phyloP scores from a whole-genome alignment of 2,797 vertebrate species.

The Epinephelus malabaricus region DNA sequence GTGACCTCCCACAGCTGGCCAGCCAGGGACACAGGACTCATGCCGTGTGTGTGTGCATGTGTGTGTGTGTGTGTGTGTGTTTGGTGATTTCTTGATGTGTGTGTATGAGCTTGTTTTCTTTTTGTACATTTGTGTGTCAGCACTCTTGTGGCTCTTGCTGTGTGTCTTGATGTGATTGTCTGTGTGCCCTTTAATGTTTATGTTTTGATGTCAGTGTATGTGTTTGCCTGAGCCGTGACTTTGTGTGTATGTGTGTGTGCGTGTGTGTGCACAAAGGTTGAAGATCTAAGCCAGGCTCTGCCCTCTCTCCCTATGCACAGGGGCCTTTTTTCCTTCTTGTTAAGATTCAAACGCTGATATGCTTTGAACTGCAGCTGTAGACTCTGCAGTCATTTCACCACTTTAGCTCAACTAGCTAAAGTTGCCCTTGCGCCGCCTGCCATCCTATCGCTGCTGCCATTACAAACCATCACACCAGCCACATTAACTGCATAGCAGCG shows the following conservation, averaged over 20 bases:
- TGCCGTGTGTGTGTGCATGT: slow-evolving; percentile 47
- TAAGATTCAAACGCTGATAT: slow-evolving; percentile 83
- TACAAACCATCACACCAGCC: slow-evolving; percentile 51
- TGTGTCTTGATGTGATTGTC: slow-evolving; percentile 83
- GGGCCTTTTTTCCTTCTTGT: slow-evolving; percentile 80
- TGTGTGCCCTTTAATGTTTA: slow-evolving; percentile 81
- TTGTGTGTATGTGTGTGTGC: slow-evolving; percentile 46
- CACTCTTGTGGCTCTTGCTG: slow-evolving; percentile 79
- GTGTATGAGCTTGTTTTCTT: slow-evolving; percentile 70
- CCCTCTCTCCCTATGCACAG: slow-evolving; percentile 80
- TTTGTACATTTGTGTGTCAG: slow-evolving; percentile 78
- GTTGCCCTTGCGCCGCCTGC: slow-evolving; percentile 49
- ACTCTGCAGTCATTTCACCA: slow-evolving; percentile 74
- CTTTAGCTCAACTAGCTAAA: slow-evolving; percentile 72
- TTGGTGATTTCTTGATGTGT: slow-evolving; percentile 64
- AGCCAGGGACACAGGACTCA: slow-evolving; percentile 75
- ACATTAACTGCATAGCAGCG: slow-evolving; percentile 53
- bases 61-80: slow-evolving; percentile 42
- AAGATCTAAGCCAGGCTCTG: slow-evolving; percentile 79
- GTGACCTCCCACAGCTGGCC: slow-evolving; percentile 87
- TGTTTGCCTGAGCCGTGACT: slow-evolving; percentile 69
- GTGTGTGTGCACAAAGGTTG: slow-evolving; percentile 66
- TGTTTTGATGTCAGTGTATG: slow-evolving; percentile 79
- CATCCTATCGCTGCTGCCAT: slow-evolving; percentile 42
- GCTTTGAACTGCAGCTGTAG: slow-evolving; percentile 83